phyloP scores from a whole-genome alignment of 2,113 vertebrate species.

The Eretmochelys imbricata region DNA sequence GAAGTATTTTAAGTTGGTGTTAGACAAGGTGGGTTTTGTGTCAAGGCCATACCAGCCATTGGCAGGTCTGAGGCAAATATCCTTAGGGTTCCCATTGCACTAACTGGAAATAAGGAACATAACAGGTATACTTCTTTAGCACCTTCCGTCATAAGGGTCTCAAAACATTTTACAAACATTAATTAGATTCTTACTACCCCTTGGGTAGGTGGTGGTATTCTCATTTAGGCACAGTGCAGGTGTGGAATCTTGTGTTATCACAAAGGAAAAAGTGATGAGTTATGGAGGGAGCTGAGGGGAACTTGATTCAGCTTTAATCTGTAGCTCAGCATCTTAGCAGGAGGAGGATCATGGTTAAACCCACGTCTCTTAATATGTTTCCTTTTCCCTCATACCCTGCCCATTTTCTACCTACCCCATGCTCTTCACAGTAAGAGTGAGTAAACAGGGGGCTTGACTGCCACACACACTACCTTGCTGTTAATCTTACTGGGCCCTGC shows the following conservation, averaged over 20 bases:
- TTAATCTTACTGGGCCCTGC: background rate
- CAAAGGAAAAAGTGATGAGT: background rate
- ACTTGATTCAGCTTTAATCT: background rate
- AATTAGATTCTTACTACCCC: background rate
- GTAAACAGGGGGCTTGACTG: background rate
- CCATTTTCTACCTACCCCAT: background rate
- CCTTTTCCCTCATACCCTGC: background rate
- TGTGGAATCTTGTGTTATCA: background rate
- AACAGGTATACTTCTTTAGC: background rate
- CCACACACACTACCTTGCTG: background rate
- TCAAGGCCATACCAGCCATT: background rate
- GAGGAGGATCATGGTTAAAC: background rate
- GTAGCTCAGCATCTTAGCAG: background rate
- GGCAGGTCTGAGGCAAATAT: background rate
- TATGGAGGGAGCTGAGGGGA: rapidly evolving
- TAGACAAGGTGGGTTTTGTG: background rate
- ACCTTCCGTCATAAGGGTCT: background rate
- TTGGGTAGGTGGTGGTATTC: background rate
- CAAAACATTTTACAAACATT: background rate
- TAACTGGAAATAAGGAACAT: background rate
- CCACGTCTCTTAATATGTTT: background rate
- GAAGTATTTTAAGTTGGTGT: background rate
- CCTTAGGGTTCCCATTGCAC: background rate
- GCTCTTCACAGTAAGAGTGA: background rate
- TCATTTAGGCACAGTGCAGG: background rate